A percentile compares a stretch with the other conserved stretches of the same genome.
These are phyloP conservation scores for Drosophila yakuba DNA, from an alignment of 1,140 invertebrate species.

Conservation along the genomic window DNA sequence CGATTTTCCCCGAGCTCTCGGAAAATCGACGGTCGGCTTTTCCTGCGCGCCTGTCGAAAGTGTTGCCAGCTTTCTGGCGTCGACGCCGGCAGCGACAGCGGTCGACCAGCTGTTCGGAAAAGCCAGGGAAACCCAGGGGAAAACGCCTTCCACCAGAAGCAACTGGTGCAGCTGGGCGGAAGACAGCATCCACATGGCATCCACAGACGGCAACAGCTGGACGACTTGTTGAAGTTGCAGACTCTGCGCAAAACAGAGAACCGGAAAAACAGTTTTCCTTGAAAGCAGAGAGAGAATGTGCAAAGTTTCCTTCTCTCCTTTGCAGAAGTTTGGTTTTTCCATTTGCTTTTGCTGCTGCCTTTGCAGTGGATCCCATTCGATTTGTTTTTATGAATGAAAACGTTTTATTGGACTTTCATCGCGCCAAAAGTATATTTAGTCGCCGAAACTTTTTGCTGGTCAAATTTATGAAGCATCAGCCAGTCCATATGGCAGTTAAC, in stretches of 20 bases:
- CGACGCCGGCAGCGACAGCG: conserved; percentile 40
- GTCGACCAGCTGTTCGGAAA: conserved; percentile 46
- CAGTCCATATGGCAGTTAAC: conserved; percentile 46
- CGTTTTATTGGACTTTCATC: conserved; percentile 15
- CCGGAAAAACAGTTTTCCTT: background rate
- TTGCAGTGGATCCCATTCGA: conserved; percentile 44
- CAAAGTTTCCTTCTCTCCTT: conserved; percentile 4
- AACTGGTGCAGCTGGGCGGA: conserved; percentile 58
- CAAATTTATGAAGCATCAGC: conserved; percentile 26
- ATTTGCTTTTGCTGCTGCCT: conserved; percentile 26
- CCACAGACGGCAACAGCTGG: conserved; percentile 66
- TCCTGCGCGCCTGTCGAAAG: conserved; percentile 73
- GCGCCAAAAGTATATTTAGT: conserved; percentile 35
- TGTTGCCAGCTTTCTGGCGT: conserved; percentile 62
- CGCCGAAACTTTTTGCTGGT: conserved; percentile 19
- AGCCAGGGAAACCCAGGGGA: conserved; percentile 31
- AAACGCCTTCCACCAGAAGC: conserved; percentile 47
- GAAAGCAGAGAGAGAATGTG: background rate
- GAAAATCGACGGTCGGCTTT: conserved; percentile 32
- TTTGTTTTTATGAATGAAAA: conserved; percentile 70
- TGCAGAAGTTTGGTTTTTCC: conserved; percentile 41
- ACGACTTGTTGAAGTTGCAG: conserved; percentile 66
- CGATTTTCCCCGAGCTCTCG: conserved; percentile 22
- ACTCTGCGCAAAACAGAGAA: conserved; percentile 24
- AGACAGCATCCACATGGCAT: conserved; percentile 50